These are phyloP conservation scores for Melanotaenia pygmaea DNA, from an alignment of 2,797 vertebrate species.

Conservation along the genomic window DNA sequence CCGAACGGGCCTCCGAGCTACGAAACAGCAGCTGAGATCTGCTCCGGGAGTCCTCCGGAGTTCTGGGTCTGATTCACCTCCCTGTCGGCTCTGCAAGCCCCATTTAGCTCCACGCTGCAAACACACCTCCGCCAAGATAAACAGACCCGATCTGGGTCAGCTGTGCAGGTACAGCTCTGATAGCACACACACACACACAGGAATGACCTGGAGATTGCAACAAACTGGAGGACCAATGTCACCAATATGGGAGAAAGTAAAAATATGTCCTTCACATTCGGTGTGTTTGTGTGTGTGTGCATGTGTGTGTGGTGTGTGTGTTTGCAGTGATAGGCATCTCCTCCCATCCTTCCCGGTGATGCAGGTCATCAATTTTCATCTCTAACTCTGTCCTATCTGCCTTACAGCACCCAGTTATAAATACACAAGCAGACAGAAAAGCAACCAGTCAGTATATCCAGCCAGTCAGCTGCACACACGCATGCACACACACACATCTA, in stretches of 20 bases:
- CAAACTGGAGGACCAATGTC: neutral
- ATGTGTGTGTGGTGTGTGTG: constrained; percentile 20
- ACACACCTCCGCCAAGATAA: constrained; percentile 31
- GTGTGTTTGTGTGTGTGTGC: neutral
- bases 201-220: constrained; percentile 52
- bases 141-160: constrained; percentile 44
- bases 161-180: constrained; percentile 31
- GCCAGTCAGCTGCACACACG: neutral
- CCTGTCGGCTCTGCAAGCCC: constrained; percentile 3
- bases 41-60: neutral
- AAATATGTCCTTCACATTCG: neutral
- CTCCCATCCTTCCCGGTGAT: constrained; percentile 45
- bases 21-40: neutral
- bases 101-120: constrained; percentile 24
- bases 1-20: neutral
- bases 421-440: constrained; percentile 39
- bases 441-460: constrained; percentile 3
- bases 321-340: constrained; percentile 57
- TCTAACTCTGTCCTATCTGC: constrained; percentile 37
- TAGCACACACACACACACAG: constrained; percentile 8
- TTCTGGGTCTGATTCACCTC: neutral
- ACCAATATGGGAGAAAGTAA: neutral
- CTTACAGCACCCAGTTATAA: constrained; percentile 36
- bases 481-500: neutral
- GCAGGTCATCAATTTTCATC: constrained; percentile 69